Evolutionary conservation across 1,140 invertebrate genomes (phyloP).

Genomic region (Zophobas atratus): DNA sequence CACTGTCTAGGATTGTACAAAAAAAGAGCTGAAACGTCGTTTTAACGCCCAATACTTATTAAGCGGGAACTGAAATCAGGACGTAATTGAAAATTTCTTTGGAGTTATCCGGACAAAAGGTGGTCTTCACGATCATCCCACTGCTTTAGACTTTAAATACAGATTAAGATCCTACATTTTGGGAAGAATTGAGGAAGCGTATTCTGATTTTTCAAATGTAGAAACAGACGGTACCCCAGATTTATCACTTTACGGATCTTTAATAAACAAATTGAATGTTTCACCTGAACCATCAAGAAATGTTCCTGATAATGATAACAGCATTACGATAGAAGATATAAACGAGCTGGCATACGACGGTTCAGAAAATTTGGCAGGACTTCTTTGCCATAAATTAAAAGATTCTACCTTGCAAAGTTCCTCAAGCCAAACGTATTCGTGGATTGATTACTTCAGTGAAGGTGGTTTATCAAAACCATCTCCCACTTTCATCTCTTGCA

Average conservation of each 20-base stretch:
- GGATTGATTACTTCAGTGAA: slow-evolving; percentile 10
- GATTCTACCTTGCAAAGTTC: not conserved
- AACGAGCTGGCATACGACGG: slow-evolving; percentile 1
- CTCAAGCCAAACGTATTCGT: not conserved
- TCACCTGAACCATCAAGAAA: too few relatives aligned
- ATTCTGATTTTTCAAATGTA: slow-evolving; percentile 48
- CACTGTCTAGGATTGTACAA: not conserved
- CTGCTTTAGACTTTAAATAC: slow-evolving; percentile 27
- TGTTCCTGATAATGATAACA: not conserved
- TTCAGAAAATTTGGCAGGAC: slow-evolving; percentile 4
- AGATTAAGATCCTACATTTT: slow-evolving; percentile 43
- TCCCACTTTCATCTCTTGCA: not conserved
- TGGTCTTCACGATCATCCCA: slow-evolving; percentile 30
- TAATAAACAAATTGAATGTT: not conserved
- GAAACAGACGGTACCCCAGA: slow-evolving; percentile 43
- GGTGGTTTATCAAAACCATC: slow-evolving; percentile 4
- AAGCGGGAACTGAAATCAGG: not conserved
- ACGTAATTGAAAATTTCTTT: slow-evolving; percentile 14
- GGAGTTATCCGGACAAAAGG: slow-evolving; percentile 2
- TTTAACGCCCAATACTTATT: too few relatives aligned
- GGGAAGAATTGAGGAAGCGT: slow-evolving; percentile 52
- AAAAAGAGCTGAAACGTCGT: too few relatives aligned
- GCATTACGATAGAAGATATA: not conserved
- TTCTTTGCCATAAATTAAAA: slow-evolving; percentile 3
- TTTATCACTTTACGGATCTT: slow-evolving; percentile 21